Evolutionary conservation across 2,888 invertebrate species (phyloP).

Genomic region (Craniophora ligustri): DNA sequence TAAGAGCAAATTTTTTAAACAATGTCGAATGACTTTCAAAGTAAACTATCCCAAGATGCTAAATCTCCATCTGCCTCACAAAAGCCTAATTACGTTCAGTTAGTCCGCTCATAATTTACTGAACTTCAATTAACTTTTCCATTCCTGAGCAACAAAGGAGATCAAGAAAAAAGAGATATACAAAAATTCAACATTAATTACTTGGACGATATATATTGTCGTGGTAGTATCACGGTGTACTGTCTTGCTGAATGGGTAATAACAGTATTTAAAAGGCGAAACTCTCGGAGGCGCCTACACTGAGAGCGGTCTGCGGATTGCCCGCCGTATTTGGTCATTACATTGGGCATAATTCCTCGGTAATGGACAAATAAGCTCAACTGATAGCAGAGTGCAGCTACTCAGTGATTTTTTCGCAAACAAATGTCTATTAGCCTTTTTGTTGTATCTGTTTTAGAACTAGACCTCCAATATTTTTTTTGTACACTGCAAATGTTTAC

Average conservation of each 20-base stretch:
- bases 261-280: slow-evolving; percentile 58
- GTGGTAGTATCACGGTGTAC: slow-evolving; percentile 51
- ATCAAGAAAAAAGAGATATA: slow-evolving; percentile 23
- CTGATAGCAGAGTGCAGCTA: slow-evolving; percentile 44
- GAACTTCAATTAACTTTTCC: slow-evolving; percentile 55
- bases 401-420: slow-evolving; percentile 37
- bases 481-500: too few relatives aligned
- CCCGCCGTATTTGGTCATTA: slow-evolving; percentile 58
- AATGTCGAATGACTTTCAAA: too few relatives aligned
- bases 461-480: too few relatives aligned
- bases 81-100: slow-evolving; percentile 51
- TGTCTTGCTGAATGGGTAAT: slow-evolving; percentile 56
- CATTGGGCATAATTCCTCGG: slow-evolving; percentile 57
- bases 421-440: background rate
- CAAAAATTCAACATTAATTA: slow-evolving; percentile 68
- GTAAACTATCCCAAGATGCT: slow-evolving; percentile 18
- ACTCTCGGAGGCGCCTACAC: slow-evolving; percentile 53
- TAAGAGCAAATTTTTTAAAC: too few relatives aligned
- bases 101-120: slow-evolving; percentile 49
- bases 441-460: too few relatives aligned
- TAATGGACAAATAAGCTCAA: slow-evolving; percentile 64
- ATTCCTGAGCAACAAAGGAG: slow-evolving; percentile 50
- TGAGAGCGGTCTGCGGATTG: slow-evolving; percentile 41
- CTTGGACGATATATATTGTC: slow-evolving; percentile 67
- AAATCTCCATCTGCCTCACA: slow-evolving; percentile 34